These are phyloP conservation scores for Triplophysa siluroides DNA, from an alignment of 2,113 vertebrate species.

Conservation along the genomic window DNA sequence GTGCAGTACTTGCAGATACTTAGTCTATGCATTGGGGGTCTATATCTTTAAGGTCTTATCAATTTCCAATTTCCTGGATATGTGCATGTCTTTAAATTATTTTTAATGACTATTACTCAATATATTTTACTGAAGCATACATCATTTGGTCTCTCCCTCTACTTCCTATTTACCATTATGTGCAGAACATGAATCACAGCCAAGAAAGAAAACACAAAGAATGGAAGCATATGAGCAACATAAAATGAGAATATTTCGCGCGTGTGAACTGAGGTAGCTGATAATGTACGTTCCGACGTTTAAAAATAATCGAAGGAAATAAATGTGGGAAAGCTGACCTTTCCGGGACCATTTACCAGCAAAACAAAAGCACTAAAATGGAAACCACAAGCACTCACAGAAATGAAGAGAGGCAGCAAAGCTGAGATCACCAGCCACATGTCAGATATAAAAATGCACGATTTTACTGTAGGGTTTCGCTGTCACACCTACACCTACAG, in stretches of 20 bases:
- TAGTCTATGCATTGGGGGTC: not conserved
- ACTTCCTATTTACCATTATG: not conserved
- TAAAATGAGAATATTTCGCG: constrained; percentile 28
- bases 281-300: constrained; percentile 10
- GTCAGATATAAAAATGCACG: not conserved
- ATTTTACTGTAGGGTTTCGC: not conserved
- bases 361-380: not conserved
- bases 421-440: not conserved
- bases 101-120: too few relatives aligned
- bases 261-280: constrained; percentile 12
- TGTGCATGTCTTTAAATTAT: too few relatives aligned
- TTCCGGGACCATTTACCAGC: not conserved
- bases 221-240: constrained; percentile 43
- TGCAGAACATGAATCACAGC: constrained; percentile 31
- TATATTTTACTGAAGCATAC: constrained; percentile 30
- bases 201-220: constrained; percentile 28
- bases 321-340: not conserved
- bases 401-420: not conserved
- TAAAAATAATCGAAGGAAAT: not conserved
- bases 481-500: not conserved
- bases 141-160: constrained; percentile 36
- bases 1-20: constrained; percentile 35
- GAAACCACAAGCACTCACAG: not conserved
- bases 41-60: constrained; percentile 10
- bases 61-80: constrained; percentile 5